phyloP scores from a whole-genome alignment of 2,113 vertebrate genomes.

The Bucco capensis region DNA sequence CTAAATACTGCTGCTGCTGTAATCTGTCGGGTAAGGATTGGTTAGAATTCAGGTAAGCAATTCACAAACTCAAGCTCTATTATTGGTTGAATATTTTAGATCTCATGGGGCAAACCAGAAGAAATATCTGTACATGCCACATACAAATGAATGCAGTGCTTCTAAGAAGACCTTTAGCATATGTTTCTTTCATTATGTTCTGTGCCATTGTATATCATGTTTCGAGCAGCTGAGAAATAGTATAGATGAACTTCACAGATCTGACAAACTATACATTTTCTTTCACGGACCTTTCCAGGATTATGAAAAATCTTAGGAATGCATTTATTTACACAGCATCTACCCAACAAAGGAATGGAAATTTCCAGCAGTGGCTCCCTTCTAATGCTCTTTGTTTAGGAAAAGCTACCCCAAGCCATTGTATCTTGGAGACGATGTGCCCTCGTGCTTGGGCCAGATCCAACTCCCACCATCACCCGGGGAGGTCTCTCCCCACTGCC shows the following conservation, averaged over 20 bases:
- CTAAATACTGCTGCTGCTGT: not conserved
- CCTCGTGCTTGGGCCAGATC: not conserved
- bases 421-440: conserved; percentile 56
- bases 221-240: conserved; percentile 2
- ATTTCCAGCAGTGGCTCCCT: conserved; percentile 61
- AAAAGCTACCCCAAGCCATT: conserved; percentile 59
- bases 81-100: not conserved
- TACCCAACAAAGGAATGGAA: conserved; percentile 64
- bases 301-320: conserved; percentile 60
- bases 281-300: conserved; percentile 2
- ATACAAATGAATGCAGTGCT: not conserved
- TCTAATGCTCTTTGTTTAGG: conserved; percentile 50
- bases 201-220: not conserved
- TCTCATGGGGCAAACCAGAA: not conserved
- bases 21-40: not conserved
- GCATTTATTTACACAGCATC: conserved; percentile 67
- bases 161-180: conserved; percentile 12
- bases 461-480: not conserved
- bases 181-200: conserved; percentile 38
- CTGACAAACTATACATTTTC: not conserved
- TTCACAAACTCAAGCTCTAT: not conserved
- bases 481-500: not conserved
- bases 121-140: not conserved
- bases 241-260: not conserved
- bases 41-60: not conserved